Evolutionary conservation across 1,140 invertebrate genomes (phyloP).

Genomic region (Drosophila willistoni): DNA sequence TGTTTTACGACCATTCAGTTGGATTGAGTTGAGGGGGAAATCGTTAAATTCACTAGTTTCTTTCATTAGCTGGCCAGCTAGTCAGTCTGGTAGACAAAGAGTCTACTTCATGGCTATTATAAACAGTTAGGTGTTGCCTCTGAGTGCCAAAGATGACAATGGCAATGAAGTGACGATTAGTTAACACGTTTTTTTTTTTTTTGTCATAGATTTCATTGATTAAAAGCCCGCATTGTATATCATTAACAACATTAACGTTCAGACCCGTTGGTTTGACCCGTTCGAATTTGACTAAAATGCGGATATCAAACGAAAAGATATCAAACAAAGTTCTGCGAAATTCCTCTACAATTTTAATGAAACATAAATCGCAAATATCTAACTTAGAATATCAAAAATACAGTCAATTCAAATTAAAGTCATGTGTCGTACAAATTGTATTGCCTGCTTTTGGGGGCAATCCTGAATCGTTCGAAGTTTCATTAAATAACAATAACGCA

Average conservation of each 20-base stretch:
- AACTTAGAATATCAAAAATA: background rate
- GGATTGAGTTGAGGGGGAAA: slow-evolving; percentile 8
- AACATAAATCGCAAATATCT: background rate
- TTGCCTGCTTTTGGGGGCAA: slow-evolving; percentile 8
- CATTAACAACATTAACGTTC: background rate
- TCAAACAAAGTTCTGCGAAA: background rate
- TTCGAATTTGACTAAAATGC: background rate
- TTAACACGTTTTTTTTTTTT: slow-evolving; percentile 38
- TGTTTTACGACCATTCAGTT: slow-evolving; percentile 10
- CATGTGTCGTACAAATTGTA: background rate
- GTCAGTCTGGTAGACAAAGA: slow-evolving; percentile 40
- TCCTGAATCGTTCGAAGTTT: background rate
- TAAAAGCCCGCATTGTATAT: slow-evolving; percentile 9
- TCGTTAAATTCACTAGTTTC: slow-evolving; percentile 47
- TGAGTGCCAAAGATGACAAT: slow-evolving; percentile 25
- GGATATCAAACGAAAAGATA: slow-evolving; percentile 3
- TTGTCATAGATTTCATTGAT: slow-evolving; percentile 29
- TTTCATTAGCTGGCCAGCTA: slow-evolving; percentile 19
- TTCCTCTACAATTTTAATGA: background rate
- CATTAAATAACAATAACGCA: background rate
- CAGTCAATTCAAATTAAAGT: background rate
- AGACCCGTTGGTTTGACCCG: background rate
- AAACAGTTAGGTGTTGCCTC: background rate
- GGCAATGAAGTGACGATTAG: slow-evolving; percentile 65
- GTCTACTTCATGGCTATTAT: slow-evolving; percentile 31